phyloP scores from a whole-genome alignment of 2,797 vertebrate genomes.

The Scolopax bukidnonensis region DNA sequence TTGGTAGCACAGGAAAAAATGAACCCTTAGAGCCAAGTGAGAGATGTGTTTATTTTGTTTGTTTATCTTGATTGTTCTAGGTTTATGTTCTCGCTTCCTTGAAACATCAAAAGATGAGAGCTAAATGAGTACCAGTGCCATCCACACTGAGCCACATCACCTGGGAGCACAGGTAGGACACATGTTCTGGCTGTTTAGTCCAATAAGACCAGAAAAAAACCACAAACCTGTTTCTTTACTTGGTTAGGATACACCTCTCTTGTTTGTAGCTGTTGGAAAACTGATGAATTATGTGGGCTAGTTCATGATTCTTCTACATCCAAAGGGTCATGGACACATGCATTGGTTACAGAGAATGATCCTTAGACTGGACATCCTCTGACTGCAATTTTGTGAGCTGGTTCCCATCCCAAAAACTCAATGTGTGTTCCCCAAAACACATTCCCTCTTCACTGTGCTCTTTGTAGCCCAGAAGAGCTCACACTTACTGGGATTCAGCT shows the following conservation, averaged over 20 bases:
- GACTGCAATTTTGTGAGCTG: neutral
- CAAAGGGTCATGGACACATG: neutral
- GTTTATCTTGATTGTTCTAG: neutral
- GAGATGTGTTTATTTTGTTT: neutral
- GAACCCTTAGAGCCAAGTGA: neutral
- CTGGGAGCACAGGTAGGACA: neutral
- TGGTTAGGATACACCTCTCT: neutral
- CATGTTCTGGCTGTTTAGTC: neutral
- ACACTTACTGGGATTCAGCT: neutral
- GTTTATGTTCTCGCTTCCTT: neutral
- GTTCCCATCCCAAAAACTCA: neutral
- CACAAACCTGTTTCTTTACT: neutral
- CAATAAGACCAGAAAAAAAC: neutral
- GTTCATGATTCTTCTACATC: neutral
- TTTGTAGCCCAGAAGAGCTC: neutral
- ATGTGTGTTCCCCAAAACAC: neutral
- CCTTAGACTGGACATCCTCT: neutral
- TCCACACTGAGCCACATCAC: accelerated
- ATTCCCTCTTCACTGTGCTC: neutral
- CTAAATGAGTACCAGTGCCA: neutral
- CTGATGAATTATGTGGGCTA: neutral
- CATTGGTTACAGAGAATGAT: neutral
- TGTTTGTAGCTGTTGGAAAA: neutral
- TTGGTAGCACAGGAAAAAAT: neutral
- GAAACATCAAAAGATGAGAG: neutral